phyloP scores from a whole-genome alignment of 1,140 invertebrate genomes.

The Cyrtorhinus lividipennis region DNA sequence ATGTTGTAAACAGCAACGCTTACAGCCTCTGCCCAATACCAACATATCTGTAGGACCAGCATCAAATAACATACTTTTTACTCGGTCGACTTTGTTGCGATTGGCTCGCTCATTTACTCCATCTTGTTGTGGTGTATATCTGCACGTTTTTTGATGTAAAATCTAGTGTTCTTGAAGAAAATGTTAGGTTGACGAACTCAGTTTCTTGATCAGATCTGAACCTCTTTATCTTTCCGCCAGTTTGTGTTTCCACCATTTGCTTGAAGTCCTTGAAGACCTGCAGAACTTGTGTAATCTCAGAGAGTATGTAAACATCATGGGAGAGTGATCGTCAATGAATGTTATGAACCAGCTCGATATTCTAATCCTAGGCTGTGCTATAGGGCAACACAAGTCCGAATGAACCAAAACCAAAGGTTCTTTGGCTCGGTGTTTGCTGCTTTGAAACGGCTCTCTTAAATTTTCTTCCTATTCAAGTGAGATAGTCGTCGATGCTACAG shows the following conservation, averaged over 20 bases:
- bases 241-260: slow-evolving; percentile 28
- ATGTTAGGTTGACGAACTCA: slow-evolving; percentile 25
- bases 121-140: slow-evolving; percentile 31
- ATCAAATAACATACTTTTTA: neutral
- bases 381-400: slow-evolving; percentile 28
- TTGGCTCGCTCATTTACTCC: slow-evolving; percentile 28
- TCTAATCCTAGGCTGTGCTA: slow-evolving; percentile 24
- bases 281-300: slow-evolving; percentile 28
- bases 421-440: neutral
- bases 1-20: neutral
- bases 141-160: slow-evolving; percentile 28
- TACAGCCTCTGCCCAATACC: slow-evolving; percentile 3
- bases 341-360: slow-evolving; percentile 26
- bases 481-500: too few species aligned
- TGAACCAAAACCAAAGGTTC: neutral
- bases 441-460: neutral
- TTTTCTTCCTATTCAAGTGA: too few species aligned
- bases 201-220: slow-evolving; percentile 29
- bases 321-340: slow-evolving; percentile 28
- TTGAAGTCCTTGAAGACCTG: slow-evolving; percentile 27
- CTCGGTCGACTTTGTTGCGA: slow-evolving; percentile 14
- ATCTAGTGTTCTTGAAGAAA: slow-evolving; percentile 24
- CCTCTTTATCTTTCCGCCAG: slow-evolving; percentile 25
- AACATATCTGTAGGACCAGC: neutral
- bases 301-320: slow-evolving; percentile 29